These are phyloP conservation scores for Camponotus vicinus DNA, from an alignment of 1,140 invertebrate species.

Conservation along the genomic window DNA sequence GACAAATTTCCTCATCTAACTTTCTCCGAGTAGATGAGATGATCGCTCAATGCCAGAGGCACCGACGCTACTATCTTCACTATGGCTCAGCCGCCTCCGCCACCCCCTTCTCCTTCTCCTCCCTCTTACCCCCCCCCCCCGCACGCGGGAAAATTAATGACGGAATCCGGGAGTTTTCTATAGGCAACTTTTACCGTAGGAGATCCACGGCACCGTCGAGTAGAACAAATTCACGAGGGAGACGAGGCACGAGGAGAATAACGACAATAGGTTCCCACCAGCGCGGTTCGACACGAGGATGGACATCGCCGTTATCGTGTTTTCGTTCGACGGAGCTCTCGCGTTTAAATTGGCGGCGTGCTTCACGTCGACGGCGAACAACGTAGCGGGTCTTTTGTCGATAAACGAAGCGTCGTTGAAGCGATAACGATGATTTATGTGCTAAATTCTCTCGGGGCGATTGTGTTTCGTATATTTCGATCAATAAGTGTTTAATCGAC, in stretches of 20 bases:
- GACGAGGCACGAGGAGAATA: slow-evolving; percentile 40
- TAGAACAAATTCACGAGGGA: slow-evolving; percentile 67
- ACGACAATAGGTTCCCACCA: slow-evolving; percentile 66
- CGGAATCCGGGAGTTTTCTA: slow-evolving; percentile 81
- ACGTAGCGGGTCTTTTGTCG: slow-evolving; percentile 35
- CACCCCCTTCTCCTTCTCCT: neutral
- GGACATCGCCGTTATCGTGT: slow-evolving; percentile 57
- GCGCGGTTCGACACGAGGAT: slow-evolving; percentile 59
- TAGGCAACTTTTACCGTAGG: slow-evolving; percentile 74
- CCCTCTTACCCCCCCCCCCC: neutral
- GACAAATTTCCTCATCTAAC: slow-evolving; percentile 87
- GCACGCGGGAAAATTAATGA: slow-evolving; percentile 80
- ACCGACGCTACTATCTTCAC: slow-evolving; percentile 69
- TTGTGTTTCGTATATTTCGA: no score
- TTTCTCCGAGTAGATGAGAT: slow-evolving; percentile 84
- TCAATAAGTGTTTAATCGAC: neutral
- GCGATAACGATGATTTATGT: slow-evolving; percentile 48
- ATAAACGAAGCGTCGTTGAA: slow-evolving; percentile 29
- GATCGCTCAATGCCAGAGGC: slow-evolving; percentile 84
- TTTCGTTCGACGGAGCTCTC: slow-evolving; percentile 51
- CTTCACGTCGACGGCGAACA: slow-evolving; percentile 26
- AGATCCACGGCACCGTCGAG: slow-evolving; percentile 48
- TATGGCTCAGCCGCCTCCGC: slow-evolving; percentile 51
- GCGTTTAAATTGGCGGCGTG: slow-evolving; percentile 51
- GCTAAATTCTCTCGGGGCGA: slow-evolving; percentile 2